Conservation (phyloP, 2,113 vertebrate species). For the Solea senegalensis region DNA sequence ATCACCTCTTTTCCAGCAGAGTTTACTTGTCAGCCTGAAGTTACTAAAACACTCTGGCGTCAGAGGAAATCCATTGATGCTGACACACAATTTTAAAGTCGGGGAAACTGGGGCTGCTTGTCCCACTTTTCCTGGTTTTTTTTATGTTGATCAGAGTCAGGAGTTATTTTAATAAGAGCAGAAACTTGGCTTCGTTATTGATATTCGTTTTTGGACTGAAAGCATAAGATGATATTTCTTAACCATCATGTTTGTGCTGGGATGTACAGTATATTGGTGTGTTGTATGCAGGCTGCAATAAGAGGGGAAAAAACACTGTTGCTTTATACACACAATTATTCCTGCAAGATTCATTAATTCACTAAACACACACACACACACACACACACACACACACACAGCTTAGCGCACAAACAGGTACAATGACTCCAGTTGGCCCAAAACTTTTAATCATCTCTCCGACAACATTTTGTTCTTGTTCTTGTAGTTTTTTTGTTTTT, state of each 20-base stretch:
- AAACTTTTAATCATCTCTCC: constrained; percentile 35
- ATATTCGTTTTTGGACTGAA: not conserved
- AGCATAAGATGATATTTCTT: constrained; percentile 1
- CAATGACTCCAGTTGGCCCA: not conserved
- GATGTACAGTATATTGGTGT: not conserved
- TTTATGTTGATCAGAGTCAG: constrained; percentile 10
- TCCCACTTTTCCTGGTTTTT: constrained; percentile 15
- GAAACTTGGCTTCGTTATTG: not conserved
- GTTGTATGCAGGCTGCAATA: not conserved
- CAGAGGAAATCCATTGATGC: constrained; percentile 29
- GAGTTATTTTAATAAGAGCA: not conserved
- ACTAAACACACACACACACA: not conserved
- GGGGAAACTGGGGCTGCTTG: constrained; percentile 30
- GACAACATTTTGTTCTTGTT: constrained; percentile 5
- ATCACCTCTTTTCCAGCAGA: constrained; percentile 16
- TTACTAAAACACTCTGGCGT: constrained; percentile 12
- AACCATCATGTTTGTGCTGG: not conserved
- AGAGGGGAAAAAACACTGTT: not conserved
- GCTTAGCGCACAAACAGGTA: not conserved
- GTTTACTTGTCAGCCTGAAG: constrained; percentile 17
- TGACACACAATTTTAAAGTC: constrained; percentile 32
- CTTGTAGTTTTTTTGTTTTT: not conserved
- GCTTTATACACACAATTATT: not conserved
- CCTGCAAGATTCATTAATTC: not conserved
- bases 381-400: not conserved